Base-by-base conservation (phyloP, 2,888 invertebrate genomes). In the Willowsia nigromaculata region DNA sequence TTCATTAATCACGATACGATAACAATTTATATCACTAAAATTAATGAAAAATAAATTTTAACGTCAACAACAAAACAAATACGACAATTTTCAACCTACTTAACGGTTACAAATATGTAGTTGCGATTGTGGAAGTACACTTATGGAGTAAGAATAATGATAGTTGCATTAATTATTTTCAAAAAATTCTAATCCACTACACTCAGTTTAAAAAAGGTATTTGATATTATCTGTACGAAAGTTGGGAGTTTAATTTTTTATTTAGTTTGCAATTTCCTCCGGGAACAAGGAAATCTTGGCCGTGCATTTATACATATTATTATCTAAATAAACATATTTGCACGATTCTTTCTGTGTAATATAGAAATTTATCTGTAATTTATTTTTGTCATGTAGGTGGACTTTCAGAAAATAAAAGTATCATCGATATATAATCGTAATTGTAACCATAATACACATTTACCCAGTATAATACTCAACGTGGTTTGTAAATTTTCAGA, bases 401-500 rank as follows among this genome's bases (percentile, higher is more conserved):
- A 85, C 50, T 25, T 76, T 78, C 37, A 33, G 78, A 85, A 85
- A 85, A 78, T 85, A 85, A 85, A 83, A 85, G 37, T 47, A 43
- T 37, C 37, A 65, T 74, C 43, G 74, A 74, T 74, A 47, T 47
- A n/a, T n/a, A n/a, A n/a, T n/a, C 40, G 40, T 65, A 22, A 43
- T 74, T 15, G 25, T 74, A 74, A 47, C 47, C 27, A 74, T 27
- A 74, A 74, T 74, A 74, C 47, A 47, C 65, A 43, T 25, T 25
- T 76, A 43, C 59, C 59, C 65, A 62, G n/a, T 62, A 4, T 89
- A 89, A 89, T 89, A 85, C 85, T 85, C 89, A 85, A 89, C 65
- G 89, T 89, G 89, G 89, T 89, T 89, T 89, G 89, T 89, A 83
- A 87, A 78, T 83, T 76, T 68, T 81, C 78, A 78, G 82, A 87